A percentile compares a stretch with the other conserved stretches of the same genome.
Evolutionary conservation across 2,888 invertebrate species (phyloP).

Genomic region (Ptychoptera albimana): DNA sequence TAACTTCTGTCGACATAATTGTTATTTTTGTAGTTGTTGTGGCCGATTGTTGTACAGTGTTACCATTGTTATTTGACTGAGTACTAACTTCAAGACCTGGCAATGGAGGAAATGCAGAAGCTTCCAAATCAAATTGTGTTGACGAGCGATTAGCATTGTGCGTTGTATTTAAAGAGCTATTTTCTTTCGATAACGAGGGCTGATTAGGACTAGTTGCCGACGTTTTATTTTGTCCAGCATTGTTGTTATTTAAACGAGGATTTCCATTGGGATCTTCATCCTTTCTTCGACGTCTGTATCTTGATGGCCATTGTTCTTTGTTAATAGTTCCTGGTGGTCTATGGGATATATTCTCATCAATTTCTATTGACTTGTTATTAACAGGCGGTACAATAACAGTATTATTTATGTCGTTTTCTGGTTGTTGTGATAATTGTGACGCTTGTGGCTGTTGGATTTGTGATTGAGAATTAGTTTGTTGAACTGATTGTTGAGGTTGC

Average conservation of each 20-base stretch:
- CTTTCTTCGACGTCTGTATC: conserved; percentile 31
- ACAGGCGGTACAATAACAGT: conserved; percentile 3
- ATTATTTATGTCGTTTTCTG: conserved; percentile 1
- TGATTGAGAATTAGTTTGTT: conserved; percentile 14
- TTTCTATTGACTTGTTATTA: conserved; percentile 1
- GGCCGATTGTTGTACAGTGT: conserved; percentile 7
- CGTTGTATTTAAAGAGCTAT: conserved; percentile 4
- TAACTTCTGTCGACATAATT: not conserved
- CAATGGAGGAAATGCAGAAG: conserved; percentile 64
- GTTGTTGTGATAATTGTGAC: conserved; percentile 11
- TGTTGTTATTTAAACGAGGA: not conserved
- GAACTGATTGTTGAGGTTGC: conserved; percentile 13
- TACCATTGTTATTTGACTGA: conserved; percentile 1
- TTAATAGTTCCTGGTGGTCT: conserved; percentile 11
- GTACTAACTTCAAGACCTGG: conserved; percentile 41
- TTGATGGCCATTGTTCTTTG: conserved; percentile 29
- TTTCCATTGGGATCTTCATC: conserved; percentile 23
- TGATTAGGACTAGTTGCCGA: conserved; percentile 8
- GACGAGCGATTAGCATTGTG: conserved; percentile 14
- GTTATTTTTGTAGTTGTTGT: conserved; percentile 7
- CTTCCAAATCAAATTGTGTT: conserved; percentile 61
- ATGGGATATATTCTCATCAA: conserved; percentile 5
- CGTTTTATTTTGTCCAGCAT: conserved; percentile 3
- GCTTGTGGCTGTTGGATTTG: conserved; percentile 10
- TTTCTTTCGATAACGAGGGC: conserved; percentile 7